These are phyloP conservation scores for Pachyrhynchus sulphureomaculatus DNA, from an alignment of 1,140 invertebrate species.

Conservation along the genomic window DNA sequence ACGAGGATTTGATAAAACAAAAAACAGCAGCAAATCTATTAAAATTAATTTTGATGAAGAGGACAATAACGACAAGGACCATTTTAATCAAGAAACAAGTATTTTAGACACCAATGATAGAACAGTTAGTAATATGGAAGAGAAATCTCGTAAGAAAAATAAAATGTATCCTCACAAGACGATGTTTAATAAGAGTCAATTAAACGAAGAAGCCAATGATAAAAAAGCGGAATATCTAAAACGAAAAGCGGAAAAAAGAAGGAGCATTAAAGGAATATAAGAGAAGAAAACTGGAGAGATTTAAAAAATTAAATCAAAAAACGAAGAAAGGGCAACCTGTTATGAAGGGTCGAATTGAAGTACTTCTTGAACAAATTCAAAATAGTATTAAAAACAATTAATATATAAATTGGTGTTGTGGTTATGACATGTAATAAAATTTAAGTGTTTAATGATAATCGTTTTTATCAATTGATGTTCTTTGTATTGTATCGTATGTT, in stretches of 20 bases:
- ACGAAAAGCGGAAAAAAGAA: conserved; percentile 54
- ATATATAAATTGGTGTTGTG: too few species aligned
- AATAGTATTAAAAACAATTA: conserved; percentile 18
- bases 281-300: conserved; percentile 64
- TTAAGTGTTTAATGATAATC: too few species aligned
- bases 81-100: conserved; percentile 31
- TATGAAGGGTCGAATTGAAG: conserved; percentile 72
- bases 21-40: conserved; percentile 52
- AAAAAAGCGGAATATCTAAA: conserved; percentile 55
- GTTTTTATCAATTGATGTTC: too few species aligned
- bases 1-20: conserved; percentile 58
- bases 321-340: conserved; percentile 76
- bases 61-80: conserved; percentile 34
- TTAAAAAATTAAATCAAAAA: conserved; percentile 68
- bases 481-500: too few species aligned
- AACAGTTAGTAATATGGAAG: too few species aligned
- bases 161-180: too few species aligned
- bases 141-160: too few species aligned
- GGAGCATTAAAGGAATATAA: conserved; percentile 66
- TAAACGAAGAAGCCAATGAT: conserved; percentile 10
- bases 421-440: too few species aligned
- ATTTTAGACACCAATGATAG: not conserved
- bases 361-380: conserved; percentile 68
- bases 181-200: not conserved
- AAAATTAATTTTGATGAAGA: conserved; percentile 40